phyloP scores from a whole-genome alignment of 2,888 invertebrate genomes.

The Drosophila sordidula region DNA sequence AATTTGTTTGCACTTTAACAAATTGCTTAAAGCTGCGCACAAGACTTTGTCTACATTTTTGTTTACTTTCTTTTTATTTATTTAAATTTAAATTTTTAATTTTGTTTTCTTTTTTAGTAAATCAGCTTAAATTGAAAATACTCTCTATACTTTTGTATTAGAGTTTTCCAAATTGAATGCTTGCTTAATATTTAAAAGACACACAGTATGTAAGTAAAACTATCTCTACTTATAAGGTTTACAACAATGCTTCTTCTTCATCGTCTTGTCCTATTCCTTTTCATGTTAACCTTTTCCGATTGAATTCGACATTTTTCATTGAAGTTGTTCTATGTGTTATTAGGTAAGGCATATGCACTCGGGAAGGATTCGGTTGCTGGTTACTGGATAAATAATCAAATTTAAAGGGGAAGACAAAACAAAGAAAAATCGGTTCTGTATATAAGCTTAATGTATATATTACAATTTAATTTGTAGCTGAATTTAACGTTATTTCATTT shows the following conservation, averaged over 20 bases:
- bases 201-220: constrained; percentile 69
- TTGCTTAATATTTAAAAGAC: constrained; percentile 72
- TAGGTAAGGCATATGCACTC: constrained; percentile 65
- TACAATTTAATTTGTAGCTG: constrained; percentile 37
- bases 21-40: constrained; percentile 74
- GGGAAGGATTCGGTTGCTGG: constrained; percentile 65
- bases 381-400: constrained; percentile 15
- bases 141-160: constrained; percentile 22
- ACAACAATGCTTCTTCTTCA: constrained; percentile 31
- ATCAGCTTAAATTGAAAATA: constrained; percentile 37
- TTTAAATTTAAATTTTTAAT: constrained; percentile 18
- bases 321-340: constrained; percentile 31
- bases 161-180: constrained; percentile 35
- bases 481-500: too few relatives aligned
- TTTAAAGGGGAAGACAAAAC: constrained; percentile 38
- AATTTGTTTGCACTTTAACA: constrained; percentile 51
- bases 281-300: constrained; percentile 47
- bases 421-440: constrained; percentile 36
- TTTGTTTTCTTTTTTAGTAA: constrained; percentile 22
- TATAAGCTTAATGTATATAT: constrained; percentile 38
- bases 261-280: background rate
- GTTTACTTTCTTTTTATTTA: constrained; percentile 3
- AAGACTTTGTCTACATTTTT: constrained; percentile 62
- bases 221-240: constrained; percentile 51
- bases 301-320: constrained; percentile 41